Base-by-base conservation (phyloP, 2,113 vertebrate genomes). In the Perognathus longimembris region DNA sequence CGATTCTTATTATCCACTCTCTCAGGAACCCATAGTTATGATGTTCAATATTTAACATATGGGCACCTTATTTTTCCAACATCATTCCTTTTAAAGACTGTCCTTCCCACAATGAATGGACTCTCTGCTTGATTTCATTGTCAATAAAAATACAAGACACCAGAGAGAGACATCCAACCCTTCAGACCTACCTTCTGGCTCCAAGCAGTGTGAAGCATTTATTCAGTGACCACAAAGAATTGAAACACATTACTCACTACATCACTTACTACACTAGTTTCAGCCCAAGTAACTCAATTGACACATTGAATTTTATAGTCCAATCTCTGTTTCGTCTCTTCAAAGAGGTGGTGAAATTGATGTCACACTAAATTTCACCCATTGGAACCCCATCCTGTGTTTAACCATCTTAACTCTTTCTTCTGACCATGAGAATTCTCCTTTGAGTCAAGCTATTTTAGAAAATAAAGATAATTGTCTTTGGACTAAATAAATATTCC, bases 141-240 rank as follows among this genome's bases (percentile, higher is more conserved):
- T 89, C 82, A 87, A 4, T 75, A n/a, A 73, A 64, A 70, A 74
- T 1, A 34, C 61, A 67, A 63, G 88, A 50, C 14, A 17, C 26
- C 22, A 57, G 22, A 28, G 2, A 84, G 12, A 88, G 42, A 64
- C 12, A 30, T 28, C 22, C 34, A 75, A 70, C 0, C 3, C 15
- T 85, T 69, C 57, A 24, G 57, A 45, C 8, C 40, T 54, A n/a
- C 32, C 73, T 34, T 50, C 61, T 75, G 54, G 21, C 38, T 63
- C 54, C 14, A 30, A 59, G 28, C 38, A 50, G 40, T 28, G 69
- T 57, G 67, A 74, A 45, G 28, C 79, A 34, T 66, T 93, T 85
- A 91, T 21, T 92, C 83, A 75, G 38, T 28, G 66, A 20, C 59
- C 36, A 70, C 45, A 80, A 70, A 83, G 61, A 89, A 76, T 87